Evolutionary conservation across 2,113 vertebrate species (phyloP).

Genomic region (Paradoxurus hermaphroditus): DNA sequence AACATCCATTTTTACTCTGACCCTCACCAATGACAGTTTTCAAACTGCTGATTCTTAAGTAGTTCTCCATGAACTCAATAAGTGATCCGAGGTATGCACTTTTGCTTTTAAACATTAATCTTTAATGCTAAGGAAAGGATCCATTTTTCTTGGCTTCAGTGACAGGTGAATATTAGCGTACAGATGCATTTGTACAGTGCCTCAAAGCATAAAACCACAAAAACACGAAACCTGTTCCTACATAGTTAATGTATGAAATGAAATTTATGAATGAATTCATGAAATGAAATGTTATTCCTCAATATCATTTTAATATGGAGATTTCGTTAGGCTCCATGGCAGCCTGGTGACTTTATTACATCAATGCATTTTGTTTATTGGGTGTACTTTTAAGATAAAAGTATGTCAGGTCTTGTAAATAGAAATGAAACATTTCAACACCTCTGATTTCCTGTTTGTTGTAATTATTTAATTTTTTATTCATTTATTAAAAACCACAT

Average conservation of each 20-base stretch:
- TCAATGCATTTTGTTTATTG: conserved; percentile 9
- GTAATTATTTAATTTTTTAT: background rate
- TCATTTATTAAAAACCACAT: background rate
- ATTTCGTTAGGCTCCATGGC: conserved; percentile 26
- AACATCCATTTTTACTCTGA: background rate
- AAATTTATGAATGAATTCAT: background rate
- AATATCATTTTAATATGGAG: conserved; percentile 36
- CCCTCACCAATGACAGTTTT: background rate
- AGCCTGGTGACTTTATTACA: background rate
- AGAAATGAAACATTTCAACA: background rate
- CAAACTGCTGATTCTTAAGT: background rate
- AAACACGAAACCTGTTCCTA: background rate
- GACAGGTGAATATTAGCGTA: conserved; percentile 1
- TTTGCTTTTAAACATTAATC: conserved; percentile 49
- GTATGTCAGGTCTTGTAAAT: conserved; percentile 20
- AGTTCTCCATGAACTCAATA: background rate
- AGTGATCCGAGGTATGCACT: background rate
- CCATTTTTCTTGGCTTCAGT: conserved; percentile 7
- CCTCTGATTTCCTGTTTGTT: background rate
- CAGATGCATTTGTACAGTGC: background rate
- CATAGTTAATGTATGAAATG: background rate
- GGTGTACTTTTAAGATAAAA: conserved; percentile 25
- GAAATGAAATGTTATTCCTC: background rate
- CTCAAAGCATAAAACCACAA: background rate
- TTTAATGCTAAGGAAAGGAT: conserved; percentile 33